These are phyloP conservation scores for Stegodyphus dumicola DNA, from an alignment of 1,140 invertebrate species.

Conservation along the genomic window DNA sequence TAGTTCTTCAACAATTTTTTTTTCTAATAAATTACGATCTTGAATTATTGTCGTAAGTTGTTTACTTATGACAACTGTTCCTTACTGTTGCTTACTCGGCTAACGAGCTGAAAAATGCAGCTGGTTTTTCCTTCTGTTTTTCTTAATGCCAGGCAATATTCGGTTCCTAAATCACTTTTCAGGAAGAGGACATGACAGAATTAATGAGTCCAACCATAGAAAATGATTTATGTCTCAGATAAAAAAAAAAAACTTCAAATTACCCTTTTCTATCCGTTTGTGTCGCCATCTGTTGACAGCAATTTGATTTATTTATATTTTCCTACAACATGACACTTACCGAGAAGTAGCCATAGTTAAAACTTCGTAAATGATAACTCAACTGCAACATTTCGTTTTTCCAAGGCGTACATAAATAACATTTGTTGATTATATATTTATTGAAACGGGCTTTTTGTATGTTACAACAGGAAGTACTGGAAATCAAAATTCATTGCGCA, in stretches of 20 bases:
- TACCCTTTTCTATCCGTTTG: neutral
- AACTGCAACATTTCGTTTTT: too few species aligned
- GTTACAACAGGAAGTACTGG: too few species aligned
- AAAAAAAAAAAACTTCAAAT: constrained; percentile 20
- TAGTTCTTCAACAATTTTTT: too few species aligned
- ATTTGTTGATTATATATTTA: too few species aligned
- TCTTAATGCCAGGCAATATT: neutral
- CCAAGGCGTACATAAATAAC: too few species aligned
- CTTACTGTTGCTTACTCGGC: constrained; percentile 1
- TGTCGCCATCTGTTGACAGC: constrained; percentile 56
- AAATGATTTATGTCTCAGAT: constrained; percentile 21
- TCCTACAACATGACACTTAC: neutral
- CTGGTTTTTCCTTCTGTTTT: neutral
- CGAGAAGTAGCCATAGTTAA: constrained; percentile 9
- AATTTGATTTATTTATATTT: constrained; percentile 49
- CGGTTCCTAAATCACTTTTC: constrained; percentile 42
- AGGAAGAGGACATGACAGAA: constrained; percentile 43
- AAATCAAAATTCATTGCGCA: too few species aligned
- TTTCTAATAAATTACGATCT: too few species aligned
- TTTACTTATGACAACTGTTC: too few species aligned
- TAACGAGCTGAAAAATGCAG: constrained; percentile 48
- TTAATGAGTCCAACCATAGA: constrained; percentile 36
- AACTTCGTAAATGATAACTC: too few species aligned
- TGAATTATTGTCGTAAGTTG: too few species aligned
- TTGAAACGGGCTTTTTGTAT: too few species aligned